These are phyloP conservation scores for Epistrophella euchroma DNA, from an alignment of 2,888 invertebrate species.

Conservation along the genomic window DNA sequence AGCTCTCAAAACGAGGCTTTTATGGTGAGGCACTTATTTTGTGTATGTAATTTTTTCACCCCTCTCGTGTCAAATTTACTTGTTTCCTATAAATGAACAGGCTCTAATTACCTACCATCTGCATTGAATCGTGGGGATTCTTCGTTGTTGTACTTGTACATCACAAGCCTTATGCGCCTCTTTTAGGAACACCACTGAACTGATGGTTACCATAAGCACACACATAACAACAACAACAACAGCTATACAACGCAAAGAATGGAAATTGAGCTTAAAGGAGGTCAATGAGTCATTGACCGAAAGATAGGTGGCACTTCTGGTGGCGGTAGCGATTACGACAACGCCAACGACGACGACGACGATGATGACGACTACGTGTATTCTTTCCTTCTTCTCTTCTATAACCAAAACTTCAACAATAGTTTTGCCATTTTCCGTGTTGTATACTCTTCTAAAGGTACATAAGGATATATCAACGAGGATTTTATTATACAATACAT, in stretches of 20 bases:
- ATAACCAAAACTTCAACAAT: slow-evolving; percentile 52
- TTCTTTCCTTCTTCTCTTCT: slow-evolving; percentile 34
- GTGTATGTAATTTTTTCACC: neutral
- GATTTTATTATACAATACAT: neutral
- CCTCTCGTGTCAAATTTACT: slow-evolving; percentile 26
- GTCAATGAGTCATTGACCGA: slow-evolving; percentile 76
- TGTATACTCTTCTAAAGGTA: slow-evolving; percentile 9
- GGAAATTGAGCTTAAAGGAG: slow-evolving; percentile 58
- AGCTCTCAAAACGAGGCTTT: too few species aligned
- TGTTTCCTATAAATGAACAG: slow-evolving; percentile 45
- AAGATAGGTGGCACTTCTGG: slow-evolving; percentile 66
- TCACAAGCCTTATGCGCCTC: slow-evolving; percentile 34
- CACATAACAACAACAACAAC: neutral
- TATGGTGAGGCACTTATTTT: neutral
- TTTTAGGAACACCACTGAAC: neutral
- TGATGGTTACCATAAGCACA: slow-evolving; percentile 52
- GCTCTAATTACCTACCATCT: slow-evolving; percentile 73
- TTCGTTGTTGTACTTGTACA: slow-evolving; percentile 9
- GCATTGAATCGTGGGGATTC: slow-evolving; percentile 60
- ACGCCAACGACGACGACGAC: neutral
- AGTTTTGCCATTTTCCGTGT: slow-evolving; percentile 24
- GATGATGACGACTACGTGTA: slow-evolving; percentile 14
- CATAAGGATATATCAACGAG: slow-evolving; percentile 41
- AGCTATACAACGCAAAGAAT: slow-evolving; percentile 30
- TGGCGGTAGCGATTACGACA: slow-evolving; percentile 18